A percentile compares a stretch with the other conserved stretches of the same genome.
Conservation (phyloP, 2,797 vertebrate species). For the Spinibarbus caldwelli region DNA sequence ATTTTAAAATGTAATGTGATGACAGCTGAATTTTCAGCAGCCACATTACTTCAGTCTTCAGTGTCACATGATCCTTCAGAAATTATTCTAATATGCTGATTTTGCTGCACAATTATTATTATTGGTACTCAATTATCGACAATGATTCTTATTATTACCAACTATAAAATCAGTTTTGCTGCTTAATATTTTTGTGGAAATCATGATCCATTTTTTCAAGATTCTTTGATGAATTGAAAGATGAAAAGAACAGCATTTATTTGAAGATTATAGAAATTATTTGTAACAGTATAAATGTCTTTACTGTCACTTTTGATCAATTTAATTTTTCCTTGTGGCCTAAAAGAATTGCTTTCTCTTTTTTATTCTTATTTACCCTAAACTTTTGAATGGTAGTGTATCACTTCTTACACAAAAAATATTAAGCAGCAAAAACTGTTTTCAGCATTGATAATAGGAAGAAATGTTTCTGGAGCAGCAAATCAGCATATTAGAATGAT, state of each 20-base stretch:
- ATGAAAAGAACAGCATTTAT: neutral
- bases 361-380: neutral
- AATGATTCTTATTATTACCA: neutral
- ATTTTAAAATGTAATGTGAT: neutral
- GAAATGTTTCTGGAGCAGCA: neutral
- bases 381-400: neutral
- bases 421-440: neutral
- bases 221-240: neutral
- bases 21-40: neutral
- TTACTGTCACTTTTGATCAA: neutral
- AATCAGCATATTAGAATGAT: neutral
- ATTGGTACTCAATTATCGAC: neutral
- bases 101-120: neutral
- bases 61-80: neutral
- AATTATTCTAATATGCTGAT: neutral
- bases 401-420: too few relatives aligned
- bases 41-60: neutral
- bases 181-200: neutral
- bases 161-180: neutral
- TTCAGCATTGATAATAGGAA: neutral
- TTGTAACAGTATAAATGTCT: neutral
- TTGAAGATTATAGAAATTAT: neutral
- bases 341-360: neutral
- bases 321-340: neutral
- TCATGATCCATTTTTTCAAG: neutral